Base-by-base conservation (phyloP, 2,113 vertebrate species). In the Tonatia bakeri region DNA sequence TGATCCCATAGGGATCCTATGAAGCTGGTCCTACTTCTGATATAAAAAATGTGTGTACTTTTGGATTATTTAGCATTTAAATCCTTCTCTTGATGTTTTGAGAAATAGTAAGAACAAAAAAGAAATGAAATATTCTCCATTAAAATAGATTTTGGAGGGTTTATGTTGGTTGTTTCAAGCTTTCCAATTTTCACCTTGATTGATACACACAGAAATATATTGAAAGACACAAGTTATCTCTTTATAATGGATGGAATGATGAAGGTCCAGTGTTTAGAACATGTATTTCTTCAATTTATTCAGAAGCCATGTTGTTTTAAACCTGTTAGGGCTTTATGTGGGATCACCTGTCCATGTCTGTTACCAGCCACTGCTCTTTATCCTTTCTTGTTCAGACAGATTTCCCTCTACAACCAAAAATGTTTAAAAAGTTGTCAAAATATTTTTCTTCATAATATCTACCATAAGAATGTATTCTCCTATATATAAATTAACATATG, bases 211-310 rank as follows among this genome's bases (percentile, higher is more conserved):
- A 84, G 26, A 94, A 97, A 96, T 77, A 82, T 54, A 94, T 94
- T 96, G 97, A 95, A 92, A 92, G 86, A 94, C 73, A 75, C 47
- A 96, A 97, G 81, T 26, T 14, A 59, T 93, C 65, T 90, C 94
- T 87, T 84, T 94, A 72, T 43, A 43, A 54, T 40, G 36, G 52
- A 90, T 96, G 50, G 14, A 47, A 76, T 97, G 87, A 90, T 93
- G 76, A 80, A 88, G 36, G 52, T 4, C 94, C 59, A 88, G 26
- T 90, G 79, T 69, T 64, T 73, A 69, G 79, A 84, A 91, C 38
- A 86, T 67, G 94, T 96, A 96, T 95, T 96, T 97, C 90, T 92
- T 73, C 80, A 92, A 79, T 94, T 96, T 95, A 85, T 91, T 67
- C 89, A 97, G 94, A 86, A 67, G 76, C 6, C 40, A 45, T 5